Evolutionary conservation across 2,113 vertebrate genomes (phyloP).

Genomic region (Willisornis vidua): DNA sequence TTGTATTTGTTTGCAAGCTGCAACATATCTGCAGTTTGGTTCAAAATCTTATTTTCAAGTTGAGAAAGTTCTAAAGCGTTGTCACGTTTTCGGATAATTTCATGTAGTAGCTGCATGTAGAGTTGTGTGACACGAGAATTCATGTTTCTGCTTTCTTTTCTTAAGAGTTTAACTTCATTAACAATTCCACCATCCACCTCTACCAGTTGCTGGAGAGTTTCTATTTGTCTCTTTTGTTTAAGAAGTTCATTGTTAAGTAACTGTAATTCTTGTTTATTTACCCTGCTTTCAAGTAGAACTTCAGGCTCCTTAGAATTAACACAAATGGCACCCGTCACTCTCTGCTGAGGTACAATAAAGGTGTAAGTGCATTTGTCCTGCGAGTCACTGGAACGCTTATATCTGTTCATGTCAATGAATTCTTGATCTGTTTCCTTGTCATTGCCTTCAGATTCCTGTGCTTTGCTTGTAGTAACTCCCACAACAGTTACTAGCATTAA

Average conservation of each 20-base stretch:
- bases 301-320: slow-evolving; percentile 96
- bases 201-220: slow-evolving; percentile 94
- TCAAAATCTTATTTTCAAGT: slow-evolving; percentile 94
- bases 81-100: slow-evolving; percentile 97
- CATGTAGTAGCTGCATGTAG: slow-evolving; percentile 98
- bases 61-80: slow-evolving; percentile 94
- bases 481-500: slow-evolving; percentile 76
- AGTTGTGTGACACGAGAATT: slow-evolving; percentile 97
- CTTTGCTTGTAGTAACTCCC: slow-evolving; percentile 64
- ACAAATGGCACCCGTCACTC: slow-evolving; percentile 96
- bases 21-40: slow-evolving; percentile 96
- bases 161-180: slow-evolving; percentile 94
- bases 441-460: slow-evolving; percentile 80
- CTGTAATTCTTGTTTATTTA: slow-evolving; percentile 95
- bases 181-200: slow-evolving; percentile 97
- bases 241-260: slow-evolving; percentile 93
- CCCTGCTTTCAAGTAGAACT: slow-evolving; percentile 86
- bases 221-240: slow-evolving; percentile 97
- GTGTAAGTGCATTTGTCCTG: slow-evolving; percentile 96
- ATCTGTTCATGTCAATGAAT: slow-evolving; percentile 85
- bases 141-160: slow-evolving; percentile 98
- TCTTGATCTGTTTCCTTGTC: slow-evolving; percentile 79
- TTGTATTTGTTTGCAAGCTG: slow-evolving; percentile 93
- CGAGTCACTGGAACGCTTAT: slow-evolving; percentile 81
- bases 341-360: slow-evolving; percentile 96